These are phyloP conservation scores for Oscarella lobularis DNA, from an alignment of 37 sponge, comb jelly and placozoan genomes.

Conservation along the genomic window DNA sequence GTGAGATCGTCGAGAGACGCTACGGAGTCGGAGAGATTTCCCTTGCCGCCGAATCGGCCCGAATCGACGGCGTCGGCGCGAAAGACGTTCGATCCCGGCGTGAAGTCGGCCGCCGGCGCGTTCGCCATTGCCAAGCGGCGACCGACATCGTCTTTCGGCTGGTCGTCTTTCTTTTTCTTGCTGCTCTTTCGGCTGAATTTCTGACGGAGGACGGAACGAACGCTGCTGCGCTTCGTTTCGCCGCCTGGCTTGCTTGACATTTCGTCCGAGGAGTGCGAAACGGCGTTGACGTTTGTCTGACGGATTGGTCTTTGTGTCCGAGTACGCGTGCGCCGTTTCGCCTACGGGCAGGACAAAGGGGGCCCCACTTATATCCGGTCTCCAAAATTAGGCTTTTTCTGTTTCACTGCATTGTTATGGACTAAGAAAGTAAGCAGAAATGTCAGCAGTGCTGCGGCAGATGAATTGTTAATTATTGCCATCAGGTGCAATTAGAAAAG, in stretches of 20 bases:
- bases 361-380: no score
- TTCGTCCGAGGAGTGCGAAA: no score
- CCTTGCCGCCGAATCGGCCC: neutral
- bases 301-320: no score
- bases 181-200: neutral
- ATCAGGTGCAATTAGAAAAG: no score
- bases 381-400: no score
- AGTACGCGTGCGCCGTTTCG: no score
- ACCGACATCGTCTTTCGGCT: neutral
- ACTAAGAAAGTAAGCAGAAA: no score
- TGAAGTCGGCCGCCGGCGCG: neutral
- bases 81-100: neutral
- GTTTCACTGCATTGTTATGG: no score
- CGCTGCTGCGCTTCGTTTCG: neutral
- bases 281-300: no score
- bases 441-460: no score
- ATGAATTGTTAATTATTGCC: no score
- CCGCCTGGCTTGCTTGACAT: constrained; percentile 1
- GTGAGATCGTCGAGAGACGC: neutral
- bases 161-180: neutral
- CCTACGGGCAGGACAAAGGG: no score
- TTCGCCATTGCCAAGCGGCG: neutral
- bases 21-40: neutral
- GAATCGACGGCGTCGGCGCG: neutral
- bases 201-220: neutral